Conservation (phyloP, 2,113 vertebrate species). For the Pluvianellus socialis region DNA sequence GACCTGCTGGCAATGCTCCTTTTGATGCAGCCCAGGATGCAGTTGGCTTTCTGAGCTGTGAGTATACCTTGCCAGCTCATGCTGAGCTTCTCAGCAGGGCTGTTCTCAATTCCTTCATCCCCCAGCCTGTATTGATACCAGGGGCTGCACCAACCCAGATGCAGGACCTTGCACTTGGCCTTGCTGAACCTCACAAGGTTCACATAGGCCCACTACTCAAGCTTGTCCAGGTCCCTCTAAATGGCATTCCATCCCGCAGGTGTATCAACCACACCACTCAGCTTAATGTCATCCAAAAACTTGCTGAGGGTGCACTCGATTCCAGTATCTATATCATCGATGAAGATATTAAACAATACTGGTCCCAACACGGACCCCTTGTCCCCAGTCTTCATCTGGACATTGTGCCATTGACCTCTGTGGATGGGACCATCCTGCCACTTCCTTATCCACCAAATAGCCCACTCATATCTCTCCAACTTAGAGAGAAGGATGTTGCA, state of each 20-base stretch:
- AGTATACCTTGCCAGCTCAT: too few relatives aligned
- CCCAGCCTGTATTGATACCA: background rate
- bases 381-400: background rate
- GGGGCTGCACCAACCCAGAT: background rate
- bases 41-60: too few relatives aligned
- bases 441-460: background rate
- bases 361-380: background rate
- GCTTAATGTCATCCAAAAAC: background rate
- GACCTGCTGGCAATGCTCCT: too few relatives aligned
- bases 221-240: background rate
- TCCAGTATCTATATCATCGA: rapidly evolving
- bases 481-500: background rate
- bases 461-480: background rate
- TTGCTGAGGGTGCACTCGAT: background rate
- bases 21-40: too few relatives aligned
- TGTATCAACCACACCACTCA: rapidly evolving
- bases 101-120: background rate
- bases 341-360: background rate
- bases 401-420: background rate
- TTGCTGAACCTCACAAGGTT: background rate
- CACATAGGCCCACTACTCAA: background rate
- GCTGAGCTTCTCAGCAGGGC: background rate
- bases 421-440: background rate
- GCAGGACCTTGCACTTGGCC: background rate
- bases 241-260: background rate